phyloP scores from a whole-genome alignment of 1,140 invertebrate genomes.

The Nautilus pompilius region DNA sequence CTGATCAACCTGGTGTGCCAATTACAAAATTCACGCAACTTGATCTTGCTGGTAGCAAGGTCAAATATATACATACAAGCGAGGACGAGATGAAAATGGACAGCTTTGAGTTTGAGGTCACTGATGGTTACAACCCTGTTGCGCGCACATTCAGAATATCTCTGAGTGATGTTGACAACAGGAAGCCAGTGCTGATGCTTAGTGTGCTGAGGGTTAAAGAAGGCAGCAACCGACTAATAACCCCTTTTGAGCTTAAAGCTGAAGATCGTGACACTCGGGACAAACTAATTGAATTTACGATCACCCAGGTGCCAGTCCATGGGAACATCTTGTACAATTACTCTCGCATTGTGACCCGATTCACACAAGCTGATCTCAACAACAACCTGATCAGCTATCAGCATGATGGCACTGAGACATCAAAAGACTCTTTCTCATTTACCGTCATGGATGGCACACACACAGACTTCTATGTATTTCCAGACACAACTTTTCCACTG shows the following conservation, averaged over 20 bases:
- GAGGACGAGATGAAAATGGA: slow-evolving; percentile 55
- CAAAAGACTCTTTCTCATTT: slow-evolving; percentile 51
- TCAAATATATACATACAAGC: slow-evolving; percentile 50
- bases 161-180: slow-evolving; percentile 54
- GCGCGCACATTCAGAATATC: slow-evolving; percentile 53
- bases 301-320: slow-evolving; percentile 51
- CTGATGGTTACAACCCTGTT: slow-evolving; percentile 53
- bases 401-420: slow-evolving; percentile 55
- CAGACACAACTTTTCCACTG: slow-evolving; percentile 35
- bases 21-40: slow-evolving; percentile 53
- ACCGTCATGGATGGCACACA: slow-evolving; percentile 54
- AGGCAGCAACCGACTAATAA: slow-evolving; percentile 50
- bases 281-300: slow-evolving; percentile 42
- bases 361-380: slow-evolving; percentile 50
- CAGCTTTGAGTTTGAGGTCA: slow-evolving; percentile 57
- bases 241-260: slow-evolving; percentile 54
- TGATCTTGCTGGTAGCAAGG: slow-evolving; percentile 53
- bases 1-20: slow-evolving; percentile 43
- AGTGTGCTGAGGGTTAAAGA: slow-evolving; percentile 47
- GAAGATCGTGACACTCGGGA: slow-evolving; percentile 53
- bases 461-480: slow-evolving; percentile 50
- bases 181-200: slow-evolving; percentile 51
- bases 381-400: slow-evolving; percentile 52
- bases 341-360: slow-evolving; percentile 36
- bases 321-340: slow-evolving; percentile 49